Percentiles rank a stretch among this genome's conserved stretches.
Evolutionary conservation across 2,888 invertebrate genomes (phyloP).

Genomic region (Choreutis nemorana): DNA sequence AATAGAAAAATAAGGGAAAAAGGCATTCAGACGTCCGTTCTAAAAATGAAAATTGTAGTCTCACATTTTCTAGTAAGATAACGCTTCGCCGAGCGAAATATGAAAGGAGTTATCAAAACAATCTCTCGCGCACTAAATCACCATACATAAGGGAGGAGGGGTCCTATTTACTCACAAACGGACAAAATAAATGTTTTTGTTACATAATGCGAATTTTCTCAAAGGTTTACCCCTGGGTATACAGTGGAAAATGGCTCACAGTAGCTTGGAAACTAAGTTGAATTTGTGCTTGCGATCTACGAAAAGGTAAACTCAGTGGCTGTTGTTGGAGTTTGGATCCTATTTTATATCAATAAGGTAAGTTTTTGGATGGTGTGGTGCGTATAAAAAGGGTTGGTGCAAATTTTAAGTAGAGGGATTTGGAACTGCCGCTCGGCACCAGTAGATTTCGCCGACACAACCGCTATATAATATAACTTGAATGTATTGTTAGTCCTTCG

Average conservation of each 20-base stretch:
- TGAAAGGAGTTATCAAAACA: conserved; percentile 63
- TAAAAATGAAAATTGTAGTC: conserved; percentile 36
- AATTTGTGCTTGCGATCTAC: conserved; percentile 21
- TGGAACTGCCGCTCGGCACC: conserved; percentile 28
- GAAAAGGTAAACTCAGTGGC: no score
- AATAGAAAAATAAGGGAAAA: conserved; percentile 21
- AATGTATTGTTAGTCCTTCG: background rate
- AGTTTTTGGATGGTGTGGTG: no score
- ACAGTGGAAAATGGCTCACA: conserved; percentile 20
- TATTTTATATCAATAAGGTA: conserved; percentile 20
- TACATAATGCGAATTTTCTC: conserved; percentile 64
- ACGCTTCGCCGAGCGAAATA: conserved; percentile 54
- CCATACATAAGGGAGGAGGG: conserved; percentile 58
- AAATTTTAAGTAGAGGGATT: conserved; percentile 64
- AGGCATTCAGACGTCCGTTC: conserved; percentile 23
- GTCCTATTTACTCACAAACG: conserved; percentile 61
- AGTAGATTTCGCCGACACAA: conserved; percentile 34
- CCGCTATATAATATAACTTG: conserved; percentile 10
- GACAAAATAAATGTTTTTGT: conserved; percentile 65
- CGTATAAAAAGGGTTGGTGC: conserved; percentile 53
- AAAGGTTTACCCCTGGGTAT: conserved; percentile 32
- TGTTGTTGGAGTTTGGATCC: conserved; percentile 14
- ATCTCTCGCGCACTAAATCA: conserved; percentile 64
- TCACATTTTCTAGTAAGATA: conserved; percentile 57
- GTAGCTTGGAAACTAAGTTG: conserved; percentile 16